Conservation (phyloP, 23 tunicate genomes). For the Trididemnum miniatum region DNA sequence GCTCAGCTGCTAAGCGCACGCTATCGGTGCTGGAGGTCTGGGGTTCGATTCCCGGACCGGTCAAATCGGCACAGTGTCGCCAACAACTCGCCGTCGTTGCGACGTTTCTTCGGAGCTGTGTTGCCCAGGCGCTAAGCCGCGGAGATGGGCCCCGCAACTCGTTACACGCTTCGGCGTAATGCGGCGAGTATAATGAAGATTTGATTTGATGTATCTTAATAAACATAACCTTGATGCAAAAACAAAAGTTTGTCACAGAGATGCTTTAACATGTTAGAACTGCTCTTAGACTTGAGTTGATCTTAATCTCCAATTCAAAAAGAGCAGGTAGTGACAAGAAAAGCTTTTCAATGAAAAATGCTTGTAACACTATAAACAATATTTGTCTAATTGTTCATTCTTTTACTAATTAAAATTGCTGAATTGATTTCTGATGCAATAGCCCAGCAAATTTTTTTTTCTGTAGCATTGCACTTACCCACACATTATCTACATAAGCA, state of each 20-base stretch:
- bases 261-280: not conserved
- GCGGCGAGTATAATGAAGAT: too few relatives aligned
- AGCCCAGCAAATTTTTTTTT: not conserved
- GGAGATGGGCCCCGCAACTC: too few relatives aligned
- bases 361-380: not conserved
- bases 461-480: not conserved
- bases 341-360: not conserved
- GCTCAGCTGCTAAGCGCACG: too few relatives aligned
- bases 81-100: too few relatives aligned
- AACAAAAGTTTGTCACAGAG: not conserved
- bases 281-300: not conserved
- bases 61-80: too few relatives aligned
- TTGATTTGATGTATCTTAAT: not conserved
- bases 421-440: not conserved
- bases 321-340: not conserved
- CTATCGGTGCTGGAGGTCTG: too few relatives aligned
- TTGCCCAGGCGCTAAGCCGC: too few relatives aligned
- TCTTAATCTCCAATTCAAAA: not conserved
- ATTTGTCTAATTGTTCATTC: not conserved
- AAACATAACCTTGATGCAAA: not conserved
- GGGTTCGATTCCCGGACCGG: too few relatives aligned
- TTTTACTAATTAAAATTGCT: not conserved
- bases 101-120: too few relatives aligned
- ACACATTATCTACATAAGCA: not conserved
- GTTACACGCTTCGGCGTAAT: too few relatives aligned